Percentiles rank a stretch among this genome's conserved stretches.
Evolutionary conservation across 2,113 vertebrate genomes (phyloP).

Genomic region (Rhinogobius similis): DNA sequence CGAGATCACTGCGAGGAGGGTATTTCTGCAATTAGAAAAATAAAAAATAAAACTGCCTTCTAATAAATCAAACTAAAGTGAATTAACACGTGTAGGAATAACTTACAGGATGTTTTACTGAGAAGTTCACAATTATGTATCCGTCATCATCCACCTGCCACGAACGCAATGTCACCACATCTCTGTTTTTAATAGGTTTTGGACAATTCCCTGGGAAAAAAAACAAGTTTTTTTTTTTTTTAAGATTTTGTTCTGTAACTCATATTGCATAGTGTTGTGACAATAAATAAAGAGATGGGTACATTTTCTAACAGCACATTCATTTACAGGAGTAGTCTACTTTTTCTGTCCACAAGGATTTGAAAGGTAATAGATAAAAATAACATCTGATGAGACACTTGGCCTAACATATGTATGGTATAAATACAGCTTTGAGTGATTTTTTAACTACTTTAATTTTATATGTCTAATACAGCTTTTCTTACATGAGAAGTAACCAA

Average conservation of each 20-base stretch:
- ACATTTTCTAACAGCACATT: not conserved
- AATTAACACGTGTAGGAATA: not conserved
- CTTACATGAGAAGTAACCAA: slow-evolving; percentile 82
- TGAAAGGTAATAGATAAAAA: not conserved
- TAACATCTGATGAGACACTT: not conserved
- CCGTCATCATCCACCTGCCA: slow-evolving; percentile 75
- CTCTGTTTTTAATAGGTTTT: slow-evolving; percentile 75
- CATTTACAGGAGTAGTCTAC: not conserved
- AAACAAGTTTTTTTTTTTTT: not conserved
- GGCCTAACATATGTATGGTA: not conserved
- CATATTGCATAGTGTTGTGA: slow-evolving; percentile 38
- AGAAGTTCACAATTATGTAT: slow-evolving; percentile 79
- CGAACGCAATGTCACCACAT: slow-evolving; percentile 75
- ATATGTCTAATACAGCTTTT: not conserved
- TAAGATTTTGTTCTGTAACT: not conserved
- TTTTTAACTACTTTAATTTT: not conserved
- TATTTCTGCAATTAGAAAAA: slow-evolving; percentile 65
- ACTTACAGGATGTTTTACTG: slow-evolving; percentile 80
- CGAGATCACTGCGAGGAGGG: slow-evolving; percentile 71
- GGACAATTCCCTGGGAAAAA: slow-evolving; percentile 73
- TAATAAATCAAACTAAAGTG: not conserved
- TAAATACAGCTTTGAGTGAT: not conserved
- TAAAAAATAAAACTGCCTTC: not conserved
- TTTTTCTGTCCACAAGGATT: not conserved
- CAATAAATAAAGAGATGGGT: slow-evolving; percentile 37